Conservation (phyloP, 2,888 invertebrate species). For the Formica aserva region DNA sequence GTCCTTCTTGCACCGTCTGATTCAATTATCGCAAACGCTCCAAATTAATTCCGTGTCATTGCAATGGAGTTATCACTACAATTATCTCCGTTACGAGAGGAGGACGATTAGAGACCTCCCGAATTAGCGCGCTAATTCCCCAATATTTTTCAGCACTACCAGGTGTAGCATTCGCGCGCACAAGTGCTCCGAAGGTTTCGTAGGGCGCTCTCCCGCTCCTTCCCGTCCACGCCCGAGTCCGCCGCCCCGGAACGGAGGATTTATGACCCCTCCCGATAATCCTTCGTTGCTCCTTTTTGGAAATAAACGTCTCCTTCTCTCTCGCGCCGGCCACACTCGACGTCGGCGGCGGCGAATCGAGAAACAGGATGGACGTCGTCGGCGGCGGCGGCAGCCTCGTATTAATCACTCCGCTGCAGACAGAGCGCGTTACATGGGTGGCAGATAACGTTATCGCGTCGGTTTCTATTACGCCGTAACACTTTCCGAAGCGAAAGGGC, state of each 20-base stretch:
- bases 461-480: conserved; percentile 56
- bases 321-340: background rate
- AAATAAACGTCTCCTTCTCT: conserved; percentile 59
- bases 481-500: conserved; percentile 33
- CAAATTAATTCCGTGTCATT: conserved; percentile 39
- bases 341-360: conserved; percentile 34
- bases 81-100: conserved; percentile 43
- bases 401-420: conserved; percentile 55
- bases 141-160: conserved; percentile 51
- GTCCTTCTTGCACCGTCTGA: background rate
- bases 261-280: conserved; percentile 58
- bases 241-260: conserved; percentile 35
- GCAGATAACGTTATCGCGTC: conserved; percentile 54
- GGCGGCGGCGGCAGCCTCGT: conserved; percentile 44
- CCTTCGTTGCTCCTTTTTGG: conserved; percentile 55
- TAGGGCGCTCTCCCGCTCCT: background rate
- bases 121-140: conserved; percentile 51
- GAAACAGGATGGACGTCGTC: conserved; percentile 53
- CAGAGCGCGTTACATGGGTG: conserved; percentile 41
- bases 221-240: background rate
- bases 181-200: conserved; percentile 38
- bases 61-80: conserved; percentile 44
- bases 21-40: conserved; percentile 35
- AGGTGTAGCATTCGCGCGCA: conserved; percentile 23
- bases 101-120: conserved; percentile 40